Conservation (phyloP, 2,113 vertebrate genomes). For the Syngnathus typhle region DNA sequence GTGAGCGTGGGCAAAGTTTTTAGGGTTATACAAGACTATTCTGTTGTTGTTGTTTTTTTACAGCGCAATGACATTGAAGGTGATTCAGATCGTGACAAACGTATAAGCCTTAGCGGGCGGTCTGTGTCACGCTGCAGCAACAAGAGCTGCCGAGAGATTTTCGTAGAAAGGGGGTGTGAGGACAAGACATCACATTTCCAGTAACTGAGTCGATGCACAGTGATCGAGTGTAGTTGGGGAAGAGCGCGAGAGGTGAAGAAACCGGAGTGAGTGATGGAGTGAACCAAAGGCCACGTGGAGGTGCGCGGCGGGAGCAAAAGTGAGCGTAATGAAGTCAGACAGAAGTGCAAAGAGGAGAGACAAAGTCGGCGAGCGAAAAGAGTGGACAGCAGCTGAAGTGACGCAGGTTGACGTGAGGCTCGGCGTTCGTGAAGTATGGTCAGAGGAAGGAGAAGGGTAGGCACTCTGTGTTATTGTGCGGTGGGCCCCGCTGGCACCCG, state of each 20-base stretch:
- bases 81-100: not conserved
- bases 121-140: conserved; percentile 18
- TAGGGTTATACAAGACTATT: not conserved
- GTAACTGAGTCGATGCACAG: conserved; percentile 24
- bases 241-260: conserved; percentile 40
- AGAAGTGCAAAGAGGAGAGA: conserved; percentile 33
- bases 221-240: conserved; percentile 16
- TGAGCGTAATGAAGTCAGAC: conserved; percentile 52
- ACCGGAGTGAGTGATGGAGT: conserved; percentile 49
- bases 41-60: not conserved
- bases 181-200: conserved; percentile 45
- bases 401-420: conserved; percentile 27
- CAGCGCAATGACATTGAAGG: not conserved
- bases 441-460: conserved; percentile 31
- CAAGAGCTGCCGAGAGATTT: conserved; percentile 47
- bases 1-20: not conserved
- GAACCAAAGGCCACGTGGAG: conserved; percentile 51
- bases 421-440: conserved; percentile 25
- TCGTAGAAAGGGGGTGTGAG: conserved; percentile 38
- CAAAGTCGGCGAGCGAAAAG: conserved; percentile 9
- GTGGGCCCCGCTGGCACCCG: conserved; percentile 62
- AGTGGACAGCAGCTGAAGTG: conserved; percentile 40
- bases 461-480: conserved; percentile 69
- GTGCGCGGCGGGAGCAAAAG: conserved; percentile 38
- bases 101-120: no score